These are phyloP conservation scores for Cryptocephalus moraei DNA, from an alignment of 2,888 invertebrate genomes.

Conservation along the genomic window DNA sequence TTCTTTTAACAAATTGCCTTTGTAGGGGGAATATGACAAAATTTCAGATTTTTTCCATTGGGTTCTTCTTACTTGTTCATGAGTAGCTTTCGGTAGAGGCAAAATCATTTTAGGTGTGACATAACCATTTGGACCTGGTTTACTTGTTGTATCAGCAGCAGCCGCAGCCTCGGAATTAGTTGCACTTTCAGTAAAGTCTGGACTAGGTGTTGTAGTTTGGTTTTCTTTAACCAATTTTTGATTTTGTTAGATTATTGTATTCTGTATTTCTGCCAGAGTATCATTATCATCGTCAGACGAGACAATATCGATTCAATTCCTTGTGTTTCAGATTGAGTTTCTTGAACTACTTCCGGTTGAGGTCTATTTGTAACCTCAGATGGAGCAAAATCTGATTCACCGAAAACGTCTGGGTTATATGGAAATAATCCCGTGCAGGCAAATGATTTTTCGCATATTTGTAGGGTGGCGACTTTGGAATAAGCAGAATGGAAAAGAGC, in stretches of 20 bases:
- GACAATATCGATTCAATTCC: neutral
- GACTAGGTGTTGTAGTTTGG: neutral
- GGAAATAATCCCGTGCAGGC: neutral
- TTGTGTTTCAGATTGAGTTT: neutral
- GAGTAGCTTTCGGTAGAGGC: too few species aligned
- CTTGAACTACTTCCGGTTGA: neutral
- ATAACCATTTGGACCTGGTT: too few species aligned
- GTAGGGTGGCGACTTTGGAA: neutral
- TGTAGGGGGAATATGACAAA: too few species aligned
- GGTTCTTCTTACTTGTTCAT: too few species aligned
- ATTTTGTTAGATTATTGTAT: neutral
- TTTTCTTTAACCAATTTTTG: neutral
- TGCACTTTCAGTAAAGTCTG: neutral
- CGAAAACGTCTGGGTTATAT: neutral
- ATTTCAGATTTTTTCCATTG: too few species aligned
- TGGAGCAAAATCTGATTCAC: neutral
- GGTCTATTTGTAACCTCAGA: neutral
- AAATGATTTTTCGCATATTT: constrained; percentile 2
- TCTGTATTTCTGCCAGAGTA: neutral
- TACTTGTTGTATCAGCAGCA: too few species aligned
- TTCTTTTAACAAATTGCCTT: too few species aligned
- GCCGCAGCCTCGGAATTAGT: too few species aligned
- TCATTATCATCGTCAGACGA: neutral
- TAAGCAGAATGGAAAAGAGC: constrained; percentile 1
- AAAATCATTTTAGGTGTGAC: too few species aligned